Base-by-base conservation (phyloP, 2,113 vertebrate species). In the Nestor notabilis region DNA sequence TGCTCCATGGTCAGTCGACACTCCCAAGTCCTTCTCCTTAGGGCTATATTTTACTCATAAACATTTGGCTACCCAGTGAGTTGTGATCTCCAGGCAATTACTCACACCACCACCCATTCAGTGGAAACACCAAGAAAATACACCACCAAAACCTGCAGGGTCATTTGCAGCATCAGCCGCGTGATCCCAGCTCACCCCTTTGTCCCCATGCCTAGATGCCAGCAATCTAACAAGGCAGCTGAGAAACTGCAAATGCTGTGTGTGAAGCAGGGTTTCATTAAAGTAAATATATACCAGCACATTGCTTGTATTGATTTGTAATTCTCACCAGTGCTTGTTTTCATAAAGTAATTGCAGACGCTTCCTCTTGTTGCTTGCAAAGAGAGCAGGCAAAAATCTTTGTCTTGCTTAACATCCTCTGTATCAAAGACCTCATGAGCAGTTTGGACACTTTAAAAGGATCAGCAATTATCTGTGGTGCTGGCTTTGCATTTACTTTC, bases 341-440 rank as follows among this genome's bases (percentile, higher is more conserved):
- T 84, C 83, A 52, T 78, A 92, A 83, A 95, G 83, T 91, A 95
- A 95, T 89, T 87, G 95, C 91, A 95, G 93, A 95, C 92, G 77
- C 90, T 94, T 56, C 27, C n/a, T 89, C 74, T 82, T 61, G 86
- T 55, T 58, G 37, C 72, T 92, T 83, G 83, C 83, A 91, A 89
- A 86, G 63, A 69, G 41, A 91, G 31, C 78, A 86, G 94, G 84
- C 86, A 70, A 50, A 64, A 69, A 91, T 89, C 70, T 84, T 75
- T 89, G 21, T 69, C 82, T 94, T 63, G n/a, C 90, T 92, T 79
- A 96, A 71, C 91, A 92, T 53, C 66, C 71, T 84, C 65, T 85
- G 91, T 74, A 95, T 76, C 95, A 96, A 89, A 89, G 56, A 84
- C 55, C 75, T 95, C 44, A 10, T n/a, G 87, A 95, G 87, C 71